These are phyloP conservation scores for Sipha maydis DNA, from an alignment of 2,888 invertebrate species.

Conservation along the genomic window DNA sequence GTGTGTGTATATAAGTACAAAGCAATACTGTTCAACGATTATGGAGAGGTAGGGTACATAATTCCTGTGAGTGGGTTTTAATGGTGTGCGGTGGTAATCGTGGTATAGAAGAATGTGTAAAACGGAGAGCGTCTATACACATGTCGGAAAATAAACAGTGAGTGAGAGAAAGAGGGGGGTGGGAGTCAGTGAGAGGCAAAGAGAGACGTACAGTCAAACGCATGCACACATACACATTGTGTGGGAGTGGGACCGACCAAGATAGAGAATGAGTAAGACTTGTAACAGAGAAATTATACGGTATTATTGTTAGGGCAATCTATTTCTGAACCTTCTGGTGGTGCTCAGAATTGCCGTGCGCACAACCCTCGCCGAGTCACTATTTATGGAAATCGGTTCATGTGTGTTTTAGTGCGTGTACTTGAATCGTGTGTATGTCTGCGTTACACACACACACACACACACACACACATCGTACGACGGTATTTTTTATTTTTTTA, in stretches of 20 bases:
- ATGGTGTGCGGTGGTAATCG: too few species aligned
- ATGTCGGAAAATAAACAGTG: not conserved
- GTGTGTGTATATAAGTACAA: not conserved
- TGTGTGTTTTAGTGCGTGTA: not conserved
- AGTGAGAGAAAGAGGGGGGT: not conserved
- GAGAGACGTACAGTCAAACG: not conserved
- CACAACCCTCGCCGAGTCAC: constrained; percentile 53
- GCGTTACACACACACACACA: too few species aligned
- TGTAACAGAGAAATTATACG: not conserved
- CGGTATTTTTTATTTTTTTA: not conserved
- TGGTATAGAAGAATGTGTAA: not conserved
- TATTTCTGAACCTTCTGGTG: constrained; percentile 59
- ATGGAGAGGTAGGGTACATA: too few species aligned
- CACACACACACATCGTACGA: not conserved
- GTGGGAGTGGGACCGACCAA: not conserved
- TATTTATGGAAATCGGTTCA: constrained; percentile 54
- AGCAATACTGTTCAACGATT: not conserved
- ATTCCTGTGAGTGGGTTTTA: not conserved
- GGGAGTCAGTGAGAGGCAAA: not conserved
- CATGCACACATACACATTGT: not conserved
- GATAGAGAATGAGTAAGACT: not conserved
- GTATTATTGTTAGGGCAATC: constrained; percentile 35
- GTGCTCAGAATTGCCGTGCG: constrained; percentile 33
- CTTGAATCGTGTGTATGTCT: too few species aligned
- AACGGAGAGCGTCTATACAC: not conserved